A percentile compares a stretch with the other conserved stretches of the same genome.
Conservation (phyloP, 2,797 vertebrate genomes). For the Clamator glandarius region DNA sequence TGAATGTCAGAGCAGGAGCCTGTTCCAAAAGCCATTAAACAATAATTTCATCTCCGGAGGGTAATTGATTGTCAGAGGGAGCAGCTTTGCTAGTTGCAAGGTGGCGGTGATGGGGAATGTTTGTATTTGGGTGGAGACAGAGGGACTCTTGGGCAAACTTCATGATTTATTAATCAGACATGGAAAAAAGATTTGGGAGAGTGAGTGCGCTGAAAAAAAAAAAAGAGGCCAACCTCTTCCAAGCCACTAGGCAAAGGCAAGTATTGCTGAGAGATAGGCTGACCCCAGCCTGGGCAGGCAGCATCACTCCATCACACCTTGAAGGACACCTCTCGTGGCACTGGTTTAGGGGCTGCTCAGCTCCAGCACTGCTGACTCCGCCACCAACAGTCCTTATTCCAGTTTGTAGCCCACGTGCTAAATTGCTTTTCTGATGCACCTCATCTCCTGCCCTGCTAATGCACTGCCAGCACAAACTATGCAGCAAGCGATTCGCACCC, state of each 20-base stretch:
- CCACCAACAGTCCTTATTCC: rapidly evolving
- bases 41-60: constrained; percentile 84
- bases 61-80: constrained; percentile 83
- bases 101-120: constrained; percentile 70
- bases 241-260: background rate
- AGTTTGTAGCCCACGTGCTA: rapidly evolving
- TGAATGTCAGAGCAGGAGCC: constrained; percentile 82
- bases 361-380: rapidly evolving
- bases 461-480: background rate
- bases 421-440: background rate
- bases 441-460: background rate
- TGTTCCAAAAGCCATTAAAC: constrained; percentile 84
- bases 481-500: rapidly evolving
- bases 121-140: constrained; percentile 72
- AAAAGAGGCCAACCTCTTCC: constrained; percentile 14
- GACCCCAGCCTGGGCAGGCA: background rate
- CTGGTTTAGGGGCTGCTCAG: background rate
- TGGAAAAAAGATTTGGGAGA: constrained; percentile 54
- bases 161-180: constrained; percentile 78
- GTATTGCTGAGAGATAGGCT: background rate
- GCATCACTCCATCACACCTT: rapidly evolving
- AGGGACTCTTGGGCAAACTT: constrained; percentile 63
- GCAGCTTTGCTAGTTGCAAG: constrained; percentile 69
- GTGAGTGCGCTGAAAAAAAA: background rate
- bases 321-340: background rate